A percentile compares a stretch with the other conserved stretches of the same genome.
These are phyloP conservation scores for Parelbella ahira DNA, from an alignment of 2,888 invertebrate genomes.

Conservation along the genomic window DNA sequence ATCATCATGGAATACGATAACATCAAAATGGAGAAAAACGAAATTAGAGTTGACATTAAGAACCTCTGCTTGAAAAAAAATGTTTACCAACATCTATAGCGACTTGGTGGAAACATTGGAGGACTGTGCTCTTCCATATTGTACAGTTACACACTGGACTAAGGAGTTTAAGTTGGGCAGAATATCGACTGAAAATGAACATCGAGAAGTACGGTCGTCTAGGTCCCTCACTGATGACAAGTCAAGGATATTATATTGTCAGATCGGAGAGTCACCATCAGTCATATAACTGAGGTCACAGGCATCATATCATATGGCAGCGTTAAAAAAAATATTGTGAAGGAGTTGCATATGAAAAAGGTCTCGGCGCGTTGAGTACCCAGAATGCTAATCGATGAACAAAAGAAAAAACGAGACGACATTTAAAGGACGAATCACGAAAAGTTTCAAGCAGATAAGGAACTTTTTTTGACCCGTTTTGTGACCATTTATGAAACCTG, in stretches of 20 bases:
- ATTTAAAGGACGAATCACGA: slow-evolving; percentile 24
- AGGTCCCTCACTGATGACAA: slow-evolving; percentile 24
- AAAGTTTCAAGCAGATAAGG: slow-evolving; percentile 23
- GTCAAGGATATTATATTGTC: slow-evolving; percentile 28
- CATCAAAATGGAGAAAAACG: too few relatives aligned
- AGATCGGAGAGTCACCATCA: slow-evolving; percentile 29
- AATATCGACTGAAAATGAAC: slow-evolving; percentile 27
- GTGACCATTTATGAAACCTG: slow-evolving; percentile 28
- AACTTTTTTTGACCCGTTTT: slow-evolving; percentile 28
- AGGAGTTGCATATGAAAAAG: slow-evolving; percentile 29
- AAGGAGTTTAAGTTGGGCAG: slow-evolving; percentile 26
- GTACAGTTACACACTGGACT: slow-evolving; percentile 24
- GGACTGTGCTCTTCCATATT: slow-evolving; percentile 26
- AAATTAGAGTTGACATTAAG: too few relatives aligned
- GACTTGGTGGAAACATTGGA: slow-evolving; percentile 22
- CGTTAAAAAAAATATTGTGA: slow-evolving; percentile 27
- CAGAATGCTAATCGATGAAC: slow-evolving; percentile 20
- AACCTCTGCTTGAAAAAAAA: too few relatives aligned
- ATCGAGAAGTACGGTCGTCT: slow-evolving; percentile 26
- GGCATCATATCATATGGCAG: slow-evolving; percentile 29
- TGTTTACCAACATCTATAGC: slow-evolving; percentile 15
- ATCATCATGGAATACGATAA: too few relatives aligned
- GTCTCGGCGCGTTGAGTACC: slow-evolving; percentile 18
- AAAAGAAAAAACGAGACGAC: slow-evolving; percentile 30
- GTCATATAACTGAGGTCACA: slow-evolving; percentile 30